These are phyloP conservation scores for Bombus superbus DNA, from an alignment of 1,140 invertebrate species.

Conservation along the genomic window DNA sequence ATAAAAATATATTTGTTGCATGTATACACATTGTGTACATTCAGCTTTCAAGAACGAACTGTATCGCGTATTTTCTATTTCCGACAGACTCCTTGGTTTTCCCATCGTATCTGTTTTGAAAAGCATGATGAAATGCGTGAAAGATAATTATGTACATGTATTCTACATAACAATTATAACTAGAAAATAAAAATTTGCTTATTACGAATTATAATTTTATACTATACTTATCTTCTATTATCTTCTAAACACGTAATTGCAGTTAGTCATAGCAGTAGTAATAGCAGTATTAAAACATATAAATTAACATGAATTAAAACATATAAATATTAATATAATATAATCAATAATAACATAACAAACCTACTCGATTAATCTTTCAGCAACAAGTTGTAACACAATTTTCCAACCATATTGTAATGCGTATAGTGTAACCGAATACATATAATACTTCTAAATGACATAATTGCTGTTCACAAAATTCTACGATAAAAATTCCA, in stretches of 20 bases:
- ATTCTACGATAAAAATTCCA: background rate
- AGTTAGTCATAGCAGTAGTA: background rate
- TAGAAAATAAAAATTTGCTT: background rate
- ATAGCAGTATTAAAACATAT: no score
- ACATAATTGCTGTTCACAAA: background rate
- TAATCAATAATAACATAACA: no score
- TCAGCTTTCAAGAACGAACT: background rate
- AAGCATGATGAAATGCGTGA: background rate
- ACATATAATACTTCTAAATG: background rate
- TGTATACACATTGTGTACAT: background rate
- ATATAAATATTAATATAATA: no score
- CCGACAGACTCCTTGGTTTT: background rate
- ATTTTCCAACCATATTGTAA: no score
- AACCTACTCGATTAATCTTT: no score
- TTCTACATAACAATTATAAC: background rate
- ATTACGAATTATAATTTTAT: background rate
- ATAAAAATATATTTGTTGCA: slow-evolving; percentile 3
- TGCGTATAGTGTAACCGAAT: no score
- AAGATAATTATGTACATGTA: background rate
- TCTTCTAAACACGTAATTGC: background rate
- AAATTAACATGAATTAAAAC: no score
- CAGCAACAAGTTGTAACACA: no score
- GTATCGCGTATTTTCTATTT: background rate
- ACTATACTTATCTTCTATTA: background rate
- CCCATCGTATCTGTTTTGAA: no score